A percentile compares a stretch with the other conserved stretches of the same genome.
These are phyloP conservation scores for Grammomys dolichurus DNA, from an alignment of 2,113 vertebrate species.

Conservation along the genomic window DNA sequence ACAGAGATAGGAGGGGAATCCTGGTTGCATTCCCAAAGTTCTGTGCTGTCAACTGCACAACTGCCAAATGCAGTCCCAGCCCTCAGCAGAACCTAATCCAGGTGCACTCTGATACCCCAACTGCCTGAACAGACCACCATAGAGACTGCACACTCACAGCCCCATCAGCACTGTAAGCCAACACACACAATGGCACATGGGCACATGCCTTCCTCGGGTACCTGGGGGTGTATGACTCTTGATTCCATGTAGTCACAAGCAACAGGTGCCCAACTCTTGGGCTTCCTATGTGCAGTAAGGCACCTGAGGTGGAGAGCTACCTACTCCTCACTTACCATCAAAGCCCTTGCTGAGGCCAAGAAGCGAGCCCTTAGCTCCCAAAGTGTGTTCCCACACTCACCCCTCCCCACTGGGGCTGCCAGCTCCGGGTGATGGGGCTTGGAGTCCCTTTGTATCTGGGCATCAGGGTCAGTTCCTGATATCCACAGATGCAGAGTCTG, in stretches of 20 bases:
- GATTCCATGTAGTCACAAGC: background rate
- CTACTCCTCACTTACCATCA: too few species aligned
- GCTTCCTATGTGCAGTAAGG: too few species aligned
- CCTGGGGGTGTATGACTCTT: background rate
- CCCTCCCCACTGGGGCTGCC: background rate
- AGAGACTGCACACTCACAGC: background rate
- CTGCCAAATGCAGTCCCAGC: background rate
- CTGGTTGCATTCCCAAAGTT: background rate
- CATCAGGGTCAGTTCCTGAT: background rate
- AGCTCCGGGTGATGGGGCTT: background rate
- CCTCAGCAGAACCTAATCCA: background rate
- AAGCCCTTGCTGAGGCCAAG: too few species aligned
- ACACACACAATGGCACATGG: background rate
- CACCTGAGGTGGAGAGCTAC: background rate
- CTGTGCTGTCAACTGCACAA: background rate
- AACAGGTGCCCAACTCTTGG: accelerated
- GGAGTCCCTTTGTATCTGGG: background rate
- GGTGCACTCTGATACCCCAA: background rate
- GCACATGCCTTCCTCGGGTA: background rate
- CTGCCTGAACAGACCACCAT: background rate
- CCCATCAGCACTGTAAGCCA: background rate
- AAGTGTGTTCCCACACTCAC: accelerated
- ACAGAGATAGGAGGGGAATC: background rate
- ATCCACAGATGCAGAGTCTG: background rate
- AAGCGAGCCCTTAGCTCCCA: background rate